Conservation (phyloP, 2,113 vertebrate species). For the Solenodon paradoxus region DNA sequence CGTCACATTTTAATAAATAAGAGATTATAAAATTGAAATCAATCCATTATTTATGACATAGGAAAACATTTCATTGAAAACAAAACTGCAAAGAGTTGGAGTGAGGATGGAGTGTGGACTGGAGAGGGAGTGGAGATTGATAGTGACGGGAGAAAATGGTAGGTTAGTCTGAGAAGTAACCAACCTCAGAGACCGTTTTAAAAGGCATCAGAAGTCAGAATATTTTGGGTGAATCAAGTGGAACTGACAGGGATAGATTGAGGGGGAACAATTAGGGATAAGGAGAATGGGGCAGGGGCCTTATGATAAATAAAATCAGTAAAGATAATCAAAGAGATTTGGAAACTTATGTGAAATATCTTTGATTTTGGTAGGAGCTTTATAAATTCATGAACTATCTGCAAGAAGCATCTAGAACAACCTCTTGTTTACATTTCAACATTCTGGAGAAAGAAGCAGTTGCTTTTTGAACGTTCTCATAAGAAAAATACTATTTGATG, state of each 20-base stretch:
- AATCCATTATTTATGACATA: background rate
- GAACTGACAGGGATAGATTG: fast-evolving
- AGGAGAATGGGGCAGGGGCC: background rate
- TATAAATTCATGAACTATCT: background rate
- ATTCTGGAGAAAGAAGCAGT: background rate
- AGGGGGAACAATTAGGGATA: background rate
- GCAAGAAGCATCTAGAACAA: background rate
- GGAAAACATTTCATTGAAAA: background rate
- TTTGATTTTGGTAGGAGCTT: background rate
- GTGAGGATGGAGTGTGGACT: no score
- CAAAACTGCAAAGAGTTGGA: background rate
- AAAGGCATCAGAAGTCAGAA: background rate
- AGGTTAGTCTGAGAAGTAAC: background rate
- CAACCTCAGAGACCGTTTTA: background rate
- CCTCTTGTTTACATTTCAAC: background rate
- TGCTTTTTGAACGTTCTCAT: background rate
- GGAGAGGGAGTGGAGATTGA: background rate
- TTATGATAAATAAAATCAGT: no score
- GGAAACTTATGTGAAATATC: background rate
- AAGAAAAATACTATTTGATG: background rate
- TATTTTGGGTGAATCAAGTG: background rate
- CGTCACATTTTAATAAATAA: background rate
- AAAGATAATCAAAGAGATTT: background rate
- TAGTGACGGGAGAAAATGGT: background rate
- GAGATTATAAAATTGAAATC: background rate